Evolutionary conservation across 2,888 invertebrate species (phyloP), one percentile per base, ranked within the genome.

Genomic region (Campoplex nolae): DNA sequence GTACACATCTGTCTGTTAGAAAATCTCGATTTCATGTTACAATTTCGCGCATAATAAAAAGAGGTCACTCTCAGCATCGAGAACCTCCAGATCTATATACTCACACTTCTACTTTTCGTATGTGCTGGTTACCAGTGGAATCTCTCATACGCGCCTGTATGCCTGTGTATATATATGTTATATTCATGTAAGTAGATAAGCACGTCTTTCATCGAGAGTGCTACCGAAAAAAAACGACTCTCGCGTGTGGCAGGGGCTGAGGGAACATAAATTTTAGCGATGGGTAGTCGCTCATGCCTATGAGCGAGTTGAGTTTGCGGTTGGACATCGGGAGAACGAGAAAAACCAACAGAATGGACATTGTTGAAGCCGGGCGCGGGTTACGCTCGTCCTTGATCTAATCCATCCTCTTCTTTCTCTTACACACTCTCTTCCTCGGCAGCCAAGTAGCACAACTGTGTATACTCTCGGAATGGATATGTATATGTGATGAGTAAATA

Each of bases 331-430:
- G n/a, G 23, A 48, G 81, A 81, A 67, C 67, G 67, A 56, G 70
- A 79, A 68, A 76, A 83, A 86, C 75, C 79, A 81, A 78, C 78
- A 82, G 81, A 84, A 82, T 73, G 42, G 51, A 70, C 79, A 83
- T 76, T 82, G 71, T 62, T 23, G 42, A 75, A 67, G 56, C 71
- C 45, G 45, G 56, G 65, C 79, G 85, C 87, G 84, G 83, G 82
- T 87, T 87, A 87, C 84, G 87, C 84, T 82, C 76, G 48, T 62
- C 75, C 56, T 84, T 81, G 75, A 87, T 87, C 77, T 74, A 78
- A 81, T 84, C 62, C 80, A 48, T 77, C 67, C 68, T 71, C 54
- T 51, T 54, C 58, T 85, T 70, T 23, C 38, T 65, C 18, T 58
- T 58, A 42, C 45, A 76, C 71, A 48, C 54, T 62, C 23, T 48